Evolutionary conservation across 2,888 invertebrate species (phyloP), one percentile per base, ranked within the genome.

Genomic region (Chymomyza amoena): DNA sequence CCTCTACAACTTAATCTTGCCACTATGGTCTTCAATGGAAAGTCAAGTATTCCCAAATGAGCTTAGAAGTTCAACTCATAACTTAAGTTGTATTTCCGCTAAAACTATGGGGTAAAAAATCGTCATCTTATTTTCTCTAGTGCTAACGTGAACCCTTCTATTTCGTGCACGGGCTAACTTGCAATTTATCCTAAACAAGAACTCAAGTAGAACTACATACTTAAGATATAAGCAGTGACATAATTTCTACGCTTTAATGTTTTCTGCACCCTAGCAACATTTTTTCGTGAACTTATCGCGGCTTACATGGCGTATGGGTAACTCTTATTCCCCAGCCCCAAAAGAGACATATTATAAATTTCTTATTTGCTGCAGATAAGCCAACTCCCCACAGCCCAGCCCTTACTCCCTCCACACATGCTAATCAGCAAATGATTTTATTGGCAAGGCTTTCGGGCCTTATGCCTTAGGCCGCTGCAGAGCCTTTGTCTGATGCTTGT

Each of bases 381-480:
- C 72, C 72, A 7, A 57, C 57, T 6, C 52, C 52, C 18, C 16
- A 15, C 51, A 57, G 15, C 57, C 4, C 20, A 28, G 65, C 13
- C 10, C 56, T 5, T 5, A 59, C 59, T 3, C 32, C 6, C 32
- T 32, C 32, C 32, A 59, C 60, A 60, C 60, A 60, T 32, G 76
- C 85, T 78, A 83, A 81, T 83, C 83, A 81, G 83, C 73, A 79
- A 76, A 81, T 78, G 73, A 79, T 76, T 83, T 79, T 75, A 75
- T 77, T 82, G 80, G 68, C 70, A 64, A 59, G 67, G 66, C 62
- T 75, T 61, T 71, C 20, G 61, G 13, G 10, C 10, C 39, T 45
- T 45, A 13, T 45, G 39, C 13, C 39, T 45, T 45, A 45, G 39
- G 25, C 51, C 56, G 61, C 52, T 36, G 66, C 54, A 15, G 32